These are phyloP conservation scores for Notothenia coriiceps DNA, from an alignment of 2,113 vertebrate species.

Conservation along the genomic window DNA sequence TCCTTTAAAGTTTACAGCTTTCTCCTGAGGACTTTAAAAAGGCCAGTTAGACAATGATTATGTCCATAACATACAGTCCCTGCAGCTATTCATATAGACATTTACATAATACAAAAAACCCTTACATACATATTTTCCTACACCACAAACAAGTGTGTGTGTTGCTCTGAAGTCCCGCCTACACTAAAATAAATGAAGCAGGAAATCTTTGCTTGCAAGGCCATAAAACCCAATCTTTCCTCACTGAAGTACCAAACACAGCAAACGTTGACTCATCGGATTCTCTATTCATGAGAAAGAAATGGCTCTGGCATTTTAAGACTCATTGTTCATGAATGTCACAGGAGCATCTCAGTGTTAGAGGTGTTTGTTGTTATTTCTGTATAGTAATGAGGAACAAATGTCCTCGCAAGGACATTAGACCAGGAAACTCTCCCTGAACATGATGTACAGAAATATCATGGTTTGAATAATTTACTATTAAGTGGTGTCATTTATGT, in stretches of 20 bases:
- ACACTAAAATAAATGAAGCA: background rate
- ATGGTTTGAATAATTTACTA: background rate
- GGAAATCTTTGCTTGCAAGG: background rate
- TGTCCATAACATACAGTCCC: background rate
- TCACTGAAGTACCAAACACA: background rate
- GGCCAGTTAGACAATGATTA: conserved; percentile 20
- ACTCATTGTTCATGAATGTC: background rate
- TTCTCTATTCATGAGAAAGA: background rate
- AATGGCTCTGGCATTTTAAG: background rate
- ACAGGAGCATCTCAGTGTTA: background rate
- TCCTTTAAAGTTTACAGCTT: conserved; percentile 3
- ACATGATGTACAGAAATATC: too few relatives aligned
- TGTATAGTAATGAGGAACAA: background rate
- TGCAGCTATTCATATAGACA: conserved; percentile 4
- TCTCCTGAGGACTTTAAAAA: conserved; percentile 18
- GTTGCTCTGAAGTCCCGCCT: background rate
- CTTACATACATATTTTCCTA: background rate
- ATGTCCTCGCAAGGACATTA: background rate
- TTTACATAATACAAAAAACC: background rate
- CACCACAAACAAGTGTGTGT: background rate
- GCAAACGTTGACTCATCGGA: background rate
- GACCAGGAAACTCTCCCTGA: too few relatives aligned
- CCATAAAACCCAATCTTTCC: background rate
- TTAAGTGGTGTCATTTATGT: background rate
- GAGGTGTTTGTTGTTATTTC: background rate